A percentile compares a stretch with the other conserved stretches of the same genome.
Conservation (phyloP, 2,797 vertebrate genomes). For the Lemur catta region DNA sequence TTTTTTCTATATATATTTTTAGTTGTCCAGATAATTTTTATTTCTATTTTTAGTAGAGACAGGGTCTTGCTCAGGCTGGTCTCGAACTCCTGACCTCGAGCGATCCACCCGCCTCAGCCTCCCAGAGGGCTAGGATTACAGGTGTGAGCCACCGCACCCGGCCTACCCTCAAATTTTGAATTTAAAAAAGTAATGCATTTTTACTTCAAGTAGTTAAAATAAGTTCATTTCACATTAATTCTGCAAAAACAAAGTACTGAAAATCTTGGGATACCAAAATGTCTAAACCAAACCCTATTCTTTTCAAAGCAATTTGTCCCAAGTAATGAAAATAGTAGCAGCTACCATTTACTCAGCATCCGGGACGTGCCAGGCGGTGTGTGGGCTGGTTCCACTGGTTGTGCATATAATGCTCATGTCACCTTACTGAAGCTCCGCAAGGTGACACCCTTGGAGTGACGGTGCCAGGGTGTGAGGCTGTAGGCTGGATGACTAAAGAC, state of each 20-base stretch:
- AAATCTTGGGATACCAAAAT: background rate
- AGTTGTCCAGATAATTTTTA: no score
- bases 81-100: no score
- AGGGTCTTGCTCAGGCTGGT: no score
- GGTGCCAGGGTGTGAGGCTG: background rate
- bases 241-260: conserved; percentile 3
- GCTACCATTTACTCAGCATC: background rate
- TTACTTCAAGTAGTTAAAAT: conserved; percentile 18
- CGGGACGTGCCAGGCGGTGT: background rate
- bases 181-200: background rate
- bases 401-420: background rate
- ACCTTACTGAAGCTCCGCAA: background rate
- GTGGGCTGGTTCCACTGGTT: background rate
- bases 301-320: background rate
- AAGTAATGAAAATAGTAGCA: background rate
- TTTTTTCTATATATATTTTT: no score
- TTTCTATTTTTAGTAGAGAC: no score
- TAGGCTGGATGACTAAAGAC: background rate
- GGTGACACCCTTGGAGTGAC: background rate
- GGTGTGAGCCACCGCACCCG: no score
- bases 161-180: background rate
- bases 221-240: background rate
- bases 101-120: no score
- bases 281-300: background rate
- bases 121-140: no score